Percentiles rank a stretch among this genome's conserved stretches.
Evolutionary conservation across 2,113 vertebrate species (phyloP).

Genomic region (Anguilla rostrata): DNA sequence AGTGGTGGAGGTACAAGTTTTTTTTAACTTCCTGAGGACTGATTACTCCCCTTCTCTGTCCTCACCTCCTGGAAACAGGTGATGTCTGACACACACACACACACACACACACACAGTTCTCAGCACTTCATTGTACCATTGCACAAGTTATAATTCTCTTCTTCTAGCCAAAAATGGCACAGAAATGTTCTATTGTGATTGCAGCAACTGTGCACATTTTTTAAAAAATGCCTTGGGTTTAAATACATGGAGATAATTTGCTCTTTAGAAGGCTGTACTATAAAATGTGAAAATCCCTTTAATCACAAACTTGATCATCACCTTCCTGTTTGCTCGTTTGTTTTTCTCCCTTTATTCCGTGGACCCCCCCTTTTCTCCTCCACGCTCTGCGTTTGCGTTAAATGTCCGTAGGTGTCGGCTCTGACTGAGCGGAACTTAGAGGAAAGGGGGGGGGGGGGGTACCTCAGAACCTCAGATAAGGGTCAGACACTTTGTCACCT

Average conservation of each 20-base stretch:
- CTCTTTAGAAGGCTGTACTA: background rate
- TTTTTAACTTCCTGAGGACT: background rate
- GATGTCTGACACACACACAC: background rate
- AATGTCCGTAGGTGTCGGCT: background rate
- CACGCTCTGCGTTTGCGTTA: slow-evolving; percentile 15
- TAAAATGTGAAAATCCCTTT: background rate
- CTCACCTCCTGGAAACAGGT: slow-evolving; percentile 1
- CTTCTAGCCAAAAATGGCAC: background rate
- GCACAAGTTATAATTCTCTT: background rate
- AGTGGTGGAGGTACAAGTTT: background rate
- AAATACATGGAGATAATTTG: background rate
- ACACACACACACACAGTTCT: background rate
- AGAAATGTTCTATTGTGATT: background rate
- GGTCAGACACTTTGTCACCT: background rate
- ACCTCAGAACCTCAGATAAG: slow-evolving; percentile 21
- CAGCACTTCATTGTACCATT: background rate
- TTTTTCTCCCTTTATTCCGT: background rate
- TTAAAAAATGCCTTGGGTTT: background rate
- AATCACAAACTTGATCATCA: too few relatives aligned
- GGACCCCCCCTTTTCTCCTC: background rate
- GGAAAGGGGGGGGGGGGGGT: background rate
- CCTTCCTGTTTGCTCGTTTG: background rate
- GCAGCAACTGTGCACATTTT: background rate
- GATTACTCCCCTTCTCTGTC: background rate
- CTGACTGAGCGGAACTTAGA: background rate